Evolutionary conservation across 2,888 invertebrate species (phyloP), one percentile per base, ranked within the genome.

Genomic region (Cybosia mesomella): DNA sequence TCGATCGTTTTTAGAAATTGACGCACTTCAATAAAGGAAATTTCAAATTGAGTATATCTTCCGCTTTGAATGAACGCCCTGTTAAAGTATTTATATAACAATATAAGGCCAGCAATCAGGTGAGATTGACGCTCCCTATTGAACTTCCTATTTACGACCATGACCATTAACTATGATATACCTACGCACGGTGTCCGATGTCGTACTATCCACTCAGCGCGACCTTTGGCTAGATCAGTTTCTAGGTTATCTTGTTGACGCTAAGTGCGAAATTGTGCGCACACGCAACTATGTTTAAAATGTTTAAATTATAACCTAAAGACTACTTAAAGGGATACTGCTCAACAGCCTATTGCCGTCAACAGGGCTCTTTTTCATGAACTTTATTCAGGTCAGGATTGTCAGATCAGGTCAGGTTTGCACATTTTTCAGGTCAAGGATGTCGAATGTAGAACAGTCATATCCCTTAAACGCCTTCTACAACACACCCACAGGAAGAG

Each of bases 161-260:
- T 60, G 63, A 63, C 55, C 39, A 43, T 64, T 63, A 60, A 67
- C 55, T 62, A 55, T 60, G 58, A 63, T 69, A 59, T 36, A n/a
- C n/a, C n/a, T n/a, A 66, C 49, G 22, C 34, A 66, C 53, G 55
- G 64, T 62, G 61, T 63, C 39, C 63, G 66, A 66, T 70, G 69
- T 54, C 60, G 67, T 64, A 53, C 65, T 60, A 61, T 63, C 64
- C 65, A 65, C 64, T 54, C 58, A 36, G 36, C 34, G 58, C 54
- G 62, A 61, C 64, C 67, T 57, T 66, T 68, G 24, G 9, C 36
- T 69, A 32, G 60, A 9, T 53, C n/a, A 58, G 53, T 66, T 66
- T 62, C 65, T 65, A 66, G 64, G 53, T 69, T 66, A 69, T 62
- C 67, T 53, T 49, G 49, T 58, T 57, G 34, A 43, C 53, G 21